These are phyloP conservation scores for Pseudochirops cupreus DNA, from an alignment of 2,797 vertebrate species.

Conservation along the genomic window DNA sequence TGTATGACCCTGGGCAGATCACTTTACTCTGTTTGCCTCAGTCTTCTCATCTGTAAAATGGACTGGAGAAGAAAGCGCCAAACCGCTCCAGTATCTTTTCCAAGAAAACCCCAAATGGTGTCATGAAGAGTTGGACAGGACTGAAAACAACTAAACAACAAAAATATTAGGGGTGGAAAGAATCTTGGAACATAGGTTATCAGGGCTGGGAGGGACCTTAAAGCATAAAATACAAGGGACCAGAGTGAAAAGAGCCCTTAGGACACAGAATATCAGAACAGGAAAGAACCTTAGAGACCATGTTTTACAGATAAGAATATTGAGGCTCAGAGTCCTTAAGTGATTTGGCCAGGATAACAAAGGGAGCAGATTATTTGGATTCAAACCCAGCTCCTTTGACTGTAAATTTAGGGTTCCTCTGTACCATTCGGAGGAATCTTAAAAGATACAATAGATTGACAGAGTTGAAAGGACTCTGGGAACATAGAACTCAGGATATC, in stretches of 20 bases:
- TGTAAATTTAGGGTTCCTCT: not conserved
- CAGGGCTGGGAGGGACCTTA: not conserved
- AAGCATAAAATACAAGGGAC: not conserved
- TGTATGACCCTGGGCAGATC: not conserved
- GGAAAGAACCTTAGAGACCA: not conserved
- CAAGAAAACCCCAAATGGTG: not conserved
- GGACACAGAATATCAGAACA: not conserved
- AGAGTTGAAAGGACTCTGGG: not conserved
- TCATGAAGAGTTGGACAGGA: not conserved
- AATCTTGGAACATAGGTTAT: not conserved
- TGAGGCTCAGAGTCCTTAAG: not conserved
- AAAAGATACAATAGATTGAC: not conserved
- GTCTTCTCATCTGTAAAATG: not conserved
- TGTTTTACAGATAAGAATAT: not conserved
- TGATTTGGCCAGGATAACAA: not conserved
- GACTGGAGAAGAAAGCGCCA: not conserved
- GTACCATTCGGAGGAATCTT: not conserved
- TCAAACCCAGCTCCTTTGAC: not conserved
- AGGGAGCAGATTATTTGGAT: not conserved
- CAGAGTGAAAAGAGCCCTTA: not conserved
- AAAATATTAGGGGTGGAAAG: not conserved
- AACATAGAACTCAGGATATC: not conserved
- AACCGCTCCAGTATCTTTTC: not conserved
- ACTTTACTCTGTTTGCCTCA: not conserved
- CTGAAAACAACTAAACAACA: not conserved